These are phyloP conservation scores for Arnoldichthys spilopterus DNA, from an alignment of 2,797 vertebrate species.

Conservation along the genomic window DNA sequence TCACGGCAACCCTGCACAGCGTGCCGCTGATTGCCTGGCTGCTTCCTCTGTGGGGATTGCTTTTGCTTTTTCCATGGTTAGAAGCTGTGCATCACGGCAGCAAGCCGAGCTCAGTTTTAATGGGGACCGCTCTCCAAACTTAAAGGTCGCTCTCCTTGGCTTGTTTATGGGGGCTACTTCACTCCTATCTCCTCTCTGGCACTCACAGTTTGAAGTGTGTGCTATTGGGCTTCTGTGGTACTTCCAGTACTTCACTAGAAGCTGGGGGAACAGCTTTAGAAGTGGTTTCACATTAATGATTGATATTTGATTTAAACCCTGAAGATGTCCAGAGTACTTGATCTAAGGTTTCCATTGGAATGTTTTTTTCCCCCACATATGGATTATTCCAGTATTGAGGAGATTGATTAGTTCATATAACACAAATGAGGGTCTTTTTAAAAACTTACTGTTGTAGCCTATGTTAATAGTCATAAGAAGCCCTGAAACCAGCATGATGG, in stretches of 20 bases:
- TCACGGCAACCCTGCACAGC: constrained; percentile 68
- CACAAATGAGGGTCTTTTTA: neutral
- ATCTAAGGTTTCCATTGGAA: neutral
- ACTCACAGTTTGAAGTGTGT: constrained; percentile 16
- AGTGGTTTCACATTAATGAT: neutral
- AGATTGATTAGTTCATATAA: neutral
- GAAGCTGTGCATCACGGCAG: constrained; percentile 59
- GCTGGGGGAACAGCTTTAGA: neutral
- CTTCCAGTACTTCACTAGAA: neutral
- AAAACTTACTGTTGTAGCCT: neutral
- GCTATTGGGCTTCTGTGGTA: neutral
- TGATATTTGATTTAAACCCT: neutral
- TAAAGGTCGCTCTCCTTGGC: constrained; percentile 53
- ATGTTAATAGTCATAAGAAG: neutral
- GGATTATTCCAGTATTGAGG: neutral
- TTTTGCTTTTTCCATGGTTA: constrained; percentile 57
- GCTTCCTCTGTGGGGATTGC: constrained; percentile 64
- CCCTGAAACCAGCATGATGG: too few species aligned
- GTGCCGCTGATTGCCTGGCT: constrained; percentile 74
- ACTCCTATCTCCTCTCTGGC: constrained; percentile 40
- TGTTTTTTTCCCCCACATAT: too few species aligned
- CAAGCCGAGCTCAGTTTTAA: constrained; percentile 69
- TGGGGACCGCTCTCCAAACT: constrained; percentile 68
- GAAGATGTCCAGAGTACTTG: neutral
- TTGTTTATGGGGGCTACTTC: constrained; percentile 60